Evolutionary conservation across 2,113 vertebrate genomes (phyloP).

Genomic region (Pao palembangensis): DNA sequence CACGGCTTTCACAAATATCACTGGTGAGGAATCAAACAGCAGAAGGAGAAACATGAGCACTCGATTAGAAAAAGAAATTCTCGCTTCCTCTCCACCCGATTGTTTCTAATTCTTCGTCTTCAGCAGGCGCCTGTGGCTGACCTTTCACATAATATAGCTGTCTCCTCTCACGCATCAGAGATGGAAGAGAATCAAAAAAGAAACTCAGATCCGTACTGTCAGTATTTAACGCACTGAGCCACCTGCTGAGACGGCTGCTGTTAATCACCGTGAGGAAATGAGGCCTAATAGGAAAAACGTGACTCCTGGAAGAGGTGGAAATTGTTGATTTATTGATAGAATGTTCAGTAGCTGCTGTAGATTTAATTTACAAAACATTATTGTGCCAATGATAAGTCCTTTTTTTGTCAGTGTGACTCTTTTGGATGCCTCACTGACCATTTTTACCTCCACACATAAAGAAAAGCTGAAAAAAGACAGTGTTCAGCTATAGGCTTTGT

Average conservation of each 20-base stretch:
- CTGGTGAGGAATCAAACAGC: conserved; percentile 13
- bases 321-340: conserved; percentile 34
- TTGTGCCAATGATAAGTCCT: conserved; percentile 2
- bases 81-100: conserved; percentile 2
- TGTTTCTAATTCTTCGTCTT: not conserved
- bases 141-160: conserved; percentile 25
- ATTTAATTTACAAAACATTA: conserved; percentile 20
- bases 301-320: conserved; percentile 18
- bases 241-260: conserved; percentile 27
- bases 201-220: conserved; percentile 31
- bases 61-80: not conserved
- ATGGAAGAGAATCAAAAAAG: conserved; percentile 23
- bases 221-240: conserved; percentile 30
- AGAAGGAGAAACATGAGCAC: conserved; percentile 21
- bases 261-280: conserved; percentile 37
- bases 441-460: not conserved
- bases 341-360: conserved; percentile 6
- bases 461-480: too few species aligned
- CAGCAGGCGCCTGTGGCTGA: not conserved
- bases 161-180: conserved; percentile 15
- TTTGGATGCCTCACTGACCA: conserved; percentile 9
- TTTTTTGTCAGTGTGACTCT: not conserved
- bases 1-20: conserved; percentile 29
- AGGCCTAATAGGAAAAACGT: conserved; percentile 35
- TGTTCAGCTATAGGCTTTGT: too few species aligned